Percentiles rank a stretch among this genome's conserved stretches.
These are phyloP conservation scores for Phymanthus crucifer DNA, from an alignment of 92 coral and sea anemone species.

Conservation along the genomic window DNA sequence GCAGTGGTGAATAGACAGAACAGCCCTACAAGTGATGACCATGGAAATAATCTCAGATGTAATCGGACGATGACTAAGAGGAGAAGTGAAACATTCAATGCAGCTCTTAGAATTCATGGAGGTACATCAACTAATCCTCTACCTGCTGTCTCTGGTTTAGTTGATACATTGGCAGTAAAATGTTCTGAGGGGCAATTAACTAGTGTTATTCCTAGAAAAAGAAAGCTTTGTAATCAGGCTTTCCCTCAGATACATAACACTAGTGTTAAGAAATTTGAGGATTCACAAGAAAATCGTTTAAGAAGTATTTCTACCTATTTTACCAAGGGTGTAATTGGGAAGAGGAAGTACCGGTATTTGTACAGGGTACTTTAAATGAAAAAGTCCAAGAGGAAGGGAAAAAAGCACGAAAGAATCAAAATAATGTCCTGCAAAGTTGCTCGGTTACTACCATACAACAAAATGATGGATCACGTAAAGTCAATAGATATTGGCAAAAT, in stretches of 20 bases:
- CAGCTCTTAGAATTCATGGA: constrained; percentile 62
- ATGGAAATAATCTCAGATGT: constrained; percentile 39
- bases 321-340: constrained; percentile 61
- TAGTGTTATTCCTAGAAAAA: constrained; percentile 38
- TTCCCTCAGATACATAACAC: constrained; percentile 57
- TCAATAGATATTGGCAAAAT: constrained; percentile 65
- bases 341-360: constrained; percentile 58
- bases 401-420: constrained; percentile 46
- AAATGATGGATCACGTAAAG: constrained; percentile 53
- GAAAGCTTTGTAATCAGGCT: constrained; percentile 54
- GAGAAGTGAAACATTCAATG: constrained; percentile 64
- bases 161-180: constrained; percentile 55
- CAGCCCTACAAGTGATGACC: constrained; percentile 50
- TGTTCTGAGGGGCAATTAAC: constrained; percentile 29
- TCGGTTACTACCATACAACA: constrained; percentile 46
- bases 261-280: constrained; percentile 46
- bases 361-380: constrained; percentile 41
- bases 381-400: constrained; percentile 28
- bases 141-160: constrained; percentile 65
- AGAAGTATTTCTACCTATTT: constrained; percentile 62
- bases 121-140: constrained; percentile 56
- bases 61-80: constrained; percentile 59
- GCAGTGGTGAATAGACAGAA: constrained; percentile 48
- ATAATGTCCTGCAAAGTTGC: constrained; percentile 48
- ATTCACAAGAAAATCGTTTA: constrained; percentile 51